Evolutionary conservation across 2,888 invertebrate species (phyloP).

Genomic region (Congeria kusceri): DNA sequence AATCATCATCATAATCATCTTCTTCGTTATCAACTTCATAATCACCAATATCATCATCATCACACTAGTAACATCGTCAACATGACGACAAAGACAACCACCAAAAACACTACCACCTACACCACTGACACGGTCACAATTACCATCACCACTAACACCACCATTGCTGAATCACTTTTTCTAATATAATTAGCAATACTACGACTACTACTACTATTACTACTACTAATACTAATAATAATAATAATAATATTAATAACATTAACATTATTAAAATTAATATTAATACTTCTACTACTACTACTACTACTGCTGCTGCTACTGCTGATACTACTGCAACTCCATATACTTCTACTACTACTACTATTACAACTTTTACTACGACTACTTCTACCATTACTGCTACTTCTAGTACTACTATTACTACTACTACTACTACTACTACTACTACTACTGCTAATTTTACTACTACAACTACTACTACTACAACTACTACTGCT

Average conservation of each 20-base stretch:
- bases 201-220: conserved; percentile 11
- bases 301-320: conserved; percentile 28
- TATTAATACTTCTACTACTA: conserved; percentile 1
- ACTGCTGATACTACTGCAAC: conserved; percentile 5
- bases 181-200: conserved; percentile 12
- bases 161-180: no score
- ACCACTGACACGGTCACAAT: not conserved
- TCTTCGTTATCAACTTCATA: no score
- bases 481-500: no score
- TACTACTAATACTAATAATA: not conserved
- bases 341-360: not conserved
- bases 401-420: conserved; percentile 6
- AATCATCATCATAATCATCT: no score
- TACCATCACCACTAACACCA: conserved; percentile 7
- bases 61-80: no score
- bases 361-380: conserved; percentile 10
- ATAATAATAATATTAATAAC: not conserved
- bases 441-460: no score
- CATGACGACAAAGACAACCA: no score
- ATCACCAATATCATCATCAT: no score
- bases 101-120: no score
- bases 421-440: no score
- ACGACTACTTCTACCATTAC: conserved; percentile 1
- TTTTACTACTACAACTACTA: no score
- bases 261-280: not conserved